Percentiles rank a stretch among this genome's conserved stretches.
These are phyloP conservation scores for Deilephila elpenor DNA, from an alignment of 2,888 invertebrate species.

Conservation along the genomic window DNA sequence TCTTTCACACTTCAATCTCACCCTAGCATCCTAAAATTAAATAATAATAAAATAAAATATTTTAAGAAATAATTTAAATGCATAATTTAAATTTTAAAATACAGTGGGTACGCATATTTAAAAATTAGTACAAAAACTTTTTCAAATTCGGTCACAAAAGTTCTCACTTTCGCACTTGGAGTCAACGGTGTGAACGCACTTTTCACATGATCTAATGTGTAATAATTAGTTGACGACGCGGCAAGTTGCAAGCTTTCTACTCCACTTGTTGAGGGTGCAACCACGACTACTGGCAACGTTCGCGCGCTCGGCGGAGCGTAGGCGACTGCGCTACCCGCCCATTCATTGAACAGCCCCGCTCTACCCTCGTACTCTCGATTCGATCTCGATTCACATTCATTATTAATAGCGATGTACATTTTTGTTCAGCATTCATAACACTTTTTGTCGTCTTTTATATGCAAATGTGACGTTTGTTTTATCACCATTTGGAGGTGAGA, in stretches of 20 bases:
- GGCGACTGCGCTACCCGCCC: slow-evolving; percentile 80
- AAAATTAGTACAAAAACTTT: background rate
- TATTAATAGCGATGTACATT: slow-evolving; percentile 27
- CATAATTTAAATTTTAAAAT: background rate
- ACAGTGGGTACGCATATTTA: background rate
- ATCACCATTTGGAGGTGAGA: background rate
- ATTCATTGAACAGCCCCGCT: slow-evolving; percentile 68
- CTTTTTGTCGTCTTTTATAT: slow-evolving; percentile 21
- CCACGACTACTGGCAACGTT: slow-evolving; percentile 63
- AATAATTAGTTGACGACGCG: slow-evolving; percentile 27
- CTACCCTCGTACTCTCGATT: slow-evolving; percentile 60
- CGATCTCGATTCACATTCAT: slow-evolving; percentile 56
- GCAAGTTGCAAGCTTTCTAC: slow-evolving; percentile 31
- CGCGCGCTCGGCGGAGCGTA: slow-evolving; percentile 79
- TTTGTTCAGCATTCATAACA: slow-evolving; percentile 19
- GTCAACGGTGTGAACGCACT: slow-evolving; percentile 12
- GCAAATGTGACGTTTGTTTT: slow-evolving; percentile 21
- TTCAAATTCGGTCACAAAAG: slow-evolving; percentile 11
- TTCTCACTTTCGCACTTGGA: slow-evolving; percentile 29
- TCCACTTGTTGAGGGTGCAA: slow-evolving; percentile 73
- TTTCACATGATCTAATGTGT: slow-evolving; percentile 16
- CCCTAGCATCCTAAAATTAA: background rate
- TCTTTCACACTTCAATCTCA: background rate
- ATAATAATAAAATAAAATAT: background rate
- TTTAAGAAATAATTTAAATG: too few species aligned